Evolutionary conservation across 2,797 vertebrate species (phyloP).

Genomic region (Clamator glandarius): DNA sequence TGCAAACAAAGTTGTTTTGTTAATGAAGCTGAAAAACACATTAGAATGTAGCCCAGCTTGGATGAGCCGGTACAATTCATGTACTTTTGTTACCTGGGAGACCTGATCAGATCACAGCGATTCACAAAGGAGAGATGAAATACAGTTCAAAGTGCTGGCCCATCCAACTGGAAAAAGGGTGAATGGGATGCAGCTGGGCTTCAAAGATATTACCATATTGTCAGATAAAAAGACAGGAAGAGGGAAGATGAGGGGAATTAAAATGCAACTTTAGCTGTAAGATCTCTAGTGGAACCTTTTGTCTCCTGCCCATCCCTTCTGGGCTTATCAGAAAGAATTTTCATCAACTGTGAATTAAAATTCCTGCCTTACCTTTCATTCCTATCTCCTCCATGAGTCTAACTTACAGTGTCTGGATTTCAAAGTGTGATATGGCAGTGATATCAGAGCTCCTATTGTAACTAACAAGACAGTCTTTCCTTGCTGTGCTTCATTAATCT

Average conservation of each 20-base stretch:
- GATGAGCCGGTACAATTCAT: not conserved
- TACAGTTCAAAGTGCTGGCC: conserved; percentile 30
- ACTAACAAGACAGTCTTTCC: not conserved
- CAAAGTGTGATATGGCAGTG: not conserved
- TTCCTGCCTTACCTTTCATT: conserved; percentile 25
- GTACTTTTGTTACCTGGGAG: conserved; percentile 8
- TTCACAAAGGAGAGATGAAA: conserved; percentile 41
- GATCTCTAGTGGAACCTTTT: conserved; percentile 21
- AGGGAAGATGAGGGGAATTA: conserved; percentile 3
- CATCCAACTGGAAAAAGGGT: not conserved
- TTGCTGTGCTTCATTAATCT: not conserved
- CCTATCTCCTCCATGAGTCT: not conserved
- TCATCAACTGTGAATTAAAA: conserved; percentile 41
- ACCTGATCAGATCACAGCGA: conserved; percentile 29
- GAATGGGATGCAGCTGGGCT: conserved; percentile 38
- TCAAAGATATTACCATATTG: conserved; percentile 36
- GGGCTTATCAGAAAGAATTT: conserved; percentile 22
- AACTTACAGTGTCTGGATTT: not conserved
- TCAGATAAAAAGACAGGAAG: conserved; percentile 16
- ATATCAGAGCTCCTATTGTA: not conserved
- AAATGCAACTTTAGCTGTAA: not conserved
- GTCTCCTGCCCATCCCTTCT: conserved; percentile 40
- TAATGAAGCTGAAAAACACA: not conserved
- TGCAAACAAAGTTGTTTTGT: not conserved
- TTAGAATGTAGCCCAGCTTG: not conserved